Evolutionary conservation across 2,113 vertebrate genomes (phyloP).

Genomic region (Rhea americana): DNA sequence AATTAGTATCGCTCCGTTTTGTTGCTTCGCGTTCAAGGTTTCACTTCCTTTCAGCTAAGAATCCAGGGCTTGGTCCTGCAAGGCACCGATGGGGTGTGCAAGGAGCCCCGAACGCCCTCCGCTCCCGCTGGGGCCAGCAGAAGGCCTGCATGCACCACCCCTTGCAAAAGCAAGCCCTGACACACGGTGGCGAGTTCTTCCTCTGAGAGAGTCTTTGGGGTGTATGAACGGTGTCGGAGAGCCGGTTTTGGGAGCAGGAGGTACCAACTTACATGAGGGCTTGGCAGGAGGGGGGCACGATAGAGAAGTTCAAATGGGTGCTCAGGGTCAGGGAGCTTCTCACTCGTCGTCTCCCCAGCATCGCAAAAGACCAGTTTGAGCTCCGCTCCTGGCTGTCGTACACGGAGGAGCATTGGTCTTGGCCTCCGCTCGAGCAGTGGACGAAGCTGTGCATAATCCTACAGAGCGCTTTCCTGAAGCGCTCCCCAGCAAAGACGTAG

Average conservation of each 20-base stretch:
- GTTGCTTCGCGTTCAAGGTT: not conserved
- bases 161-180: not conserved
- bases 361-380: constrained; percentile 77
- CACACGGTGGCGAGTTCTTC: not conserved
- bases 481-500: constrained; percentile 87
- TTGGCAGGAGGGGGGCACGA: not conserved
- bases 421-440: not conserved
- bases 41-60: not conserved
- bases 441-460: constrained; percentile 61
- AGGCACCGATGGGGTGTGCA: rapidly evolving
- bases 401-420: not conserved
- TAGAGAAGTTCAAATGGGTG: not conserved
- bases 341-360: constrained; percentile 79
- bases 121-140: not conserved
- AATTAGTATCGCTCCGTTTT: not conserved
- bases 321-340: constrained; percentile 77
- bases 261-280: not conserved
- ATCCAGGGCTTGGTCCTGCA: rapidly evolving
- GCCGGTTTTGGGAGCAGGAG: not conserved
- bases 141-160: not conserved
- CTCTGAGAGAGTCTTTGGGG: not conserved
- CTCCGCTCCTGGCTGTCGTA: constrained; percentile 29
- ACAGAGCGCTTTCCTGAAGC: constrained; percentile 83
- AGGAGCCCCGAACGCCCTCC: not conserved
- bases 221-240: not conserved